These are phyloP conservation scores for Agrotis puta DNA, from an alignment of 2,888 invertebrate species.

Conservation along the genomic window DNA sequence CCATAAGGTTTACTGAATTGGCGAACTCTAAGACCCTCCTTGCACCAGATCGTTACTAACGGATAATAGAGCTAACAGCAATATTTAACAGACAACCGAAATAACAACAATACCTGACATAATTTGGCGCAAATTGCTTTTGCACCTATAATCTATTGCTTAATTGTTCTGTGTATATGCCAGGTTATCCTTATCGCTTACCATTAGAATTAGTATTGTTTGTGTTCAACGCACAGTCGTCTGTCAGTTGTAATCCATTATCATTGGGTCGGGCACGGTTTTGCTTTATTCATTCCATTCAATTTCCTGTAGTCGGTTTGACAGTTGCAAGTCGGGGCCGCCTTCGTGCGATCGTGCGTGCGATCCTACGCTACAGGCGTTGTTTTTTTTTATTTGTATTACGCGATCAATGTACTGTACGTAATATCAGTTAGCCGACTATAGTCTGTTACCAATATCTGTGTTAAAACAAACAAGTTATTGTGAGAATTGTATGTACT, in stretches of 20 bases:
- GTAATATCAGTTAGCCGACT: constrained; percentile 25
- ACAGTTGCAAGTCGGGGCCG: constrained; percentile 74
- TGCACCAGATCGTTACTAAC: too few relatives aligned
- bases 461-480: constrained; percentile 28
- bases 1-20: too few relatives aligned
- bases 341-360: constrained; percentile 79
- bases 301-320: constrained; percentile 65
- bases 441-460: constrained; percentile 29
- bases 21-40: too few relatives aligned
- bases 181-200: not conserved
- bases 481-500: constrained; percentile 22
- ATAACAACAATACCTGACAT: not conserved
- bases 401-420: constrained; percentile 23
- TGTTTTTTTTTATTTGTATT: constrained; percentile 51
- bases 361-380: constrained; percentile 55
- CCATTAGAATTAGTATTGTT: constrained; percentile 18
- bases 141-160: not conserved
- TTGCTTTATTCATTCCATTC: constrained; percentile 52
- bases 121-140: not conserved
- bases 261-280: constrained; percentile 34
- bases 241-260: constrained; percentile 38
- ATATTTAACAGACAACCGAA: too few relatives aligned
- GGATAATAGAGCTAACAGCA: too few relatives aligned
- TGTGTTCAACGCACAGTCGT: constrained; percentile 13
- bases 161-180: constrained; percentile 3